A percentile compares a stretch with the other conserved stretches of the same genome.
Conservation (phyloP, 2,113 vertebrate species). For the Steatornis caripensis region DNA sequence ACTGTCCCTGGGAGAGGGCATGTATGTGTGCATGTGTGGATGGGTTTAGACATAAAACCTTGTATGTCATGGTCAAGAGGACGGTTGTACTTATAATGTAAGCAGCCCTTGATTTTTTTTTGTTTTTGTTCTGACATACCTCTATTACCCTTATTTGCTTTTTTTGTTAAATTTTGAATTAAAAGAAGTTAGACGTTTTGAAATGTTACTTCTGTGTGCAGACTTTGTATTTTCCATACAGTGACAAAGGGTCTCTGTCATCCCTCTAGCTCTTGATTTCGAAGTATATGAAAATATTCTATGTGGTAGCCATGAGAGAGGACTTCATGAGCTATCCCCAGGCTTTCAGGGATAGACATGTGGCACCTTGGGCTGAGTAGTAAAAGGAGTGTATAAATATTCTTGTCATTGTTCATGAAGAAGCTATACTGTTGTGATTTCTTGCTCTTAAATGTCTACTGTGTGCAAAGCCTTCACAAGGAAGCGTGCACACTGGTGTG, state of each 20-base stretch:
- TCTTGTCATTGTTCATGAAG: background rate
- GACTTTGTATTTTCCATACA: background rate
- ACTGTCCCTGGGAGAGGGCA: background rate
- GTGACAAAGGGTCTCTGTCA: background rate
- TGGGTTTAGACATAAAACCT: background rate
- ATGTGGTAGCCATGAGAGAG: background rate
- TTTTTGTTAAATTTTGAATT: background rate
- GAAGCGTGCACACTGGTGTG: background rate
- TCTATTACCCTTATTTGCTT: background rate
- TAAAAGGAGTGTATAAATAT: background rate
- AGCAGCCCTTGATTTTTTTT: background rate
- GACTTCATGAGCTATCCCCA: background rate
- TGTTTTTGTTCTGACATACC: background rate
- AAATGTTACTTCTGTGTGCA: background rate
- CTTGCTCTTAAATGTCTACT: background rate
- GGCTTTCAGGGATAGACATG: background rate
- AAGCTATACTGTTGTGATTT: background rate
- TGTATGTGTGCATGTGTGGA: too few species aligned
- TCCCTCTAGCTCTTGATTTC: background rate
- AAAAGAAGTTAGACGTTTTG: background rate
- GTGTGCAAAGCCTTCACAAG: background rate
- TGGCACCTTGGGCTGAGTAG: background rate
- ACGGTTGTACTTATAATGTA: background rate
- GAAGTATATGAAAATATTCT: background rate
- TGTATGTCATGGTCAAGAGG: background rate